Evolutionary conservation across 2,888 invertebrate genomes (phyloP), one percentile per base, ranked within the genome.

Genomic region (Eugnorisma glareosa): DNA sequence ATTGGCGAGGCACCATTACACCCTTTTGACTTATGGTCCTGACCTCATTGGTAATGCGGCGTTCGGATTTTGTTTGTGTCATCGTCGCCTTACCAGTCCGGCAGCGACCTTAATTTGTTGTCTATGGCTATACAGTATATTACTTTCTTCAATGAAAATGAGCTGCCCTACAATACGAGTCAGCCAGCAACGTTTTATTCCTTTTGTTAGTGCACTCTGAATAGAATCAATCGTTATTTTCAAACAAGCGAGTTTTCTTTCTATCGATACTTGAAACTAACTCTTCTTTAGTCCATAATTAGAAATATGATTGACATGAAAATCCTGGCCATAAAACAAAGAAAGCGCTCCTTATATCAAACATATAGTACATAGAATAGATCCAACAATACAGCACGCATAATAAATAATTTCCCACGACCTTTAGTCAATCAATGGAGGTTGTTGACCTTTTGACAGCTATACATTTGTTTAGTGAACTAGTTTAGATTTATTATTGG

Each of bases 381-480:
- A 69, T 13, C 43, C 21, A 69, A 75, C 84, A 71, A 79, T 74
- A 80, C 67, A 64, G 24, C 81, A 57, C 72, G 68, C 72, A 35
- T 79, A 74, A 80, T 77, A 77, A 83, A 88, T 66, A 70, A 45
- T 48, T 80, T 88, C 84, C 66, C 89, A 87, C 82, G 86, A 82
- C 84, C 84, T 86, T 57, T 79, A 77, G 67, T 59, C 80, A 84
- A 82, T 84, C 82, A 79, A 85, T 79, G 48, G 63, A 77, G 82
- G 89, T 81, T 28, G 48, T 70, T 84, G 68, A 83, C 84, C 80
- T 83, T 81, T 80, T 74, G 64, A 76, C 64, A 59, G 73, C 37
- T 70, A 45, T 82, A 37, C 0, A 70, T 66, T 59, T 70, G 48
- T 59, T 43, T 35, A 37, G 7, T 69, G 64, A 61, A 75, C 64